A percentile compares a stretch with the other conserved stretches of the same genome.
These are phyloP conservation scores for Rhabditoides inermis DNA, from an alignment of 2,888 invertebrate genomes.

Conservation along the genomic window DNA sequence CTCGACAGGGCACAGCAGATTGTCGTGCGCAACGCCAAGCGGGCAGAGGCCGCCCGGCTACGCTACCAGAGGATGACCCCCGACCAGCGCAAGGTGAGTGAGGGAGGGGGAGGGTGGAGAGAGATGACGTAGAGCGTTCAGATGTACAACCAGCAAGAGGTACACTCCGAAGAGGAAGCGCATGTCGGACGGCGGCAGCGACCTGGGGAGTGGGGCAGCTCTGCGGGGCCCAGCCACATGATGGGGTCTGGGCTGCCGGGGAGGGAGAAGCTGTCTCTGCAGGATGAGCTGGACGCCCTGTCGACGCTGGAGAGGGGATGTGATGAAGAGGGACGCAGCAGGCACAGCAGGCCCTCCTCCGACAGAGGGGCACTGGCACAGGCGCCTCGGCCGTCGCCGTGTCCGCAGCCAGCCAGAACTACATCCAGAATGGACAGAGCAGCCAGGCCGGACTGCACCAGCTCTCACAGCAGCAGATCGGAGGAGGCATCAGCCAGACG, in stretches of 20 bases:
- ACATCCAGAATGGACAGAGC: no score
- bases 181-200: no score
- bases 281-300: conserved; percentile 44
- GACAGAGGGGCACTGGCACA: conserved; percentile 13
- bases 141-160: conserved; percentile 47
- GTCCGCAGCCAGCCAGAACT: no score
- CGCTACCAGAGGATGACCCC: conserved; percentile 49
- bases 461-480: no score
- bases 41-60: conserved; percentile 47
- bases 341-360: conserved; percentile 38
- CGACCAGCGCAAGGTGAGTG: conserved; percentile 41
- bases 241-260: conserved; percentile 13
- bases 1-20: conserved; percentile 49
- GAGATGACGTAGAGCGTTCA: conserved; percentile 11
- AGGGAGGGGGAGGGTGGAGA: not conserved
- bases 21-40: conserved; percentile 47
- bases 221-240: conserved; percentile 7
- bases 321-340: conserved; percentile 47
- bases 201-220: conserved; percentile 6
- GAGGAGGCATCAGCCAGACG: no score
- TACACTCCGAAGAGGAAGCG: conserved; percentile 49
- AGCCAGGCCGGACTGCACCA: no score
- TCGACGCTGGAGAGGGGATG: conserved; percentile 46
- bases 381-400: no score
- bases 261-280: not conserved